Evolutionary conservation across 2,113 vertebrate species (phyloP), one percentile per base, ranked within the genome.

Genomic region (Fulmarus glacialis): DNA sequence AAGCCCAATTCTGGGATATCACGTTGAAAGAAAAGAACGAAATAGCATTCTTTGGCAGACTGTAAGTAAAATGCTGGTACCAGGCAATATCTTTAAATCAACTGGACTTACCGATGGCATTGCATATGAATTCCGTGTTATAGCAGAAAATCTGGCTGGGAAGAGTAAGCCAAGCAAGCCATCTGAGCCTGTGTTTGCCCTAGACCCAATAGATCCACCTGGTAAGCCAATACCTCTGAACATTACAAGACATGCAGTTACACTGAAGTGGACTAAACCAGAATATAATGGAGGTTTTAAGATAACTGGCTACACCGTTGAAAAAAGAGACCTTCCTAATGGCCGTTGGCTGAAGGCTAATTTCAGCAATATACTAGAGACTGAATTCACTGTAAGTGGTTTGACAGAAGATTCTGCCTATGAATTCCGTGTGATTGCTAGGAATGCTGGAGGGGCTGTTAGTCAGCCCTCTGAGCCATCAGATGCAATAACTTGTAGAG

Each of bases 271-370:
- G 99, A 98, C 98, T 89, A 99, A 99, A 95, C 99, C 99, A 89
- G 99, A 99, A 94, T 99, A 99, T 89, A 99, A 99, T 81, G 99
- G 99, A 94, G 99, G 99, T 50, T 99, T 99, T 97, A 99, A 99
- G 97, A 99, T 99, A 94, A 99, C 99, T 81, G 99, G 99, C 85
- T 99, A 99, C 60, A 98, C 98, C 8, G 99, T 99, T 92, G 99
- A 99, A 97, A 99, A 99, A 97, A 99, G 98, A 98, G 99, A 99
- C 93, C 97, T 99, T 92, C 99, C 99, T 82, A 96, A 98, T 89
- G 99, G 99, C 53, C 99, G 99, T 58, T 99, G 99, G 99, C 98
- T 99, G 30, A 99, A 99, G 96, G 99, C 99, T 88, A 99, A 99
- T 97, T 99, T 99, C 94, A 99, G 99, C 93, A 99, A 99, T 96